A percentile compares a stretch with the other conserved stretches of the same genome.
Evolutionary conservation across 2,113 vertebrate species (phyloP).

Genomic region (Peucedramus taeniatus): DNA sequence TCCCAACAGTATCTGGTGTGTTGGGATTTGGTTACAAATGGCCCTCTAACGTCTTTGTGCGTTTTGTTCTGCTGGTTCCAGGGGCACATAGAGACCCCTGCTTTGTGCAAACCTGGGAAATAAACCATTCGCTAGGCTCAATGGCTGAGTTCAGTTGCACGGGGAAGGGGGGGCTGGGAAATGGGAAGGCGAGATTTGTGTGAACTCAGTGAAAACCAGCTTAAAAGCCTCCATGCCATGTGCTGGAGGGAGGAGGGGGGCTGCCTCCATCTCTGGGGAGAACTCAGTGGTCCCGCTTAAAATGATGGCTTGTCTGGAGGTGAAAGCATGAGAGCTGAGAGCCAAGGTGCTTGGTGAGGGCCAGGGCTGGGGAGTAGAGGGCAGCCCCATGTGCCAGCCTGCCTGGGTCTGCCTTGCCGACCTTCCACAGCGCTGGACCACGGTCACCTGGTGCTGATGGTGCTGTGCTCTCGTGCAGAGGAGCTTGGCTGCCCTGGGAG

Average conservation of each 20-base stretch:
- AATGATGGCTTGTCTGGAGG: not conserved
- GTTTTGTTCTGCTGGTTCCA: slow-evolving; percentile 71
- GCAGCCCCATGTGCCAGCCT: accelerated
- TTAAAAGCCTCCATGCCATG: slow-evolving; percentile 31
- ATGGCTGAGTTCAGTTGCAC: slow-evolving; percentile 37
- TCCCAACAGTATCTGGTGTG: slow-evolving; percentile 72
- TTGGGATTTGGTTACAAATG: slow-evolving; percentile 73
- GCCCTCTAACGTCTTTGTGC: slow-evolving; percentile 66
- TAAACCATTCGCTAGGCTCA: slow-evolving; percentile 55
- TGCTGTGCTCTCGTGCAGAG: accelerated
- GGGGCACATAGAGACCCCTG: slow-evolving; percentile 60
- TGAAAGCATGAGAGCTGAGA: not conserved
- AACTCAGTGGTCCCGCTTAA: not conserved
- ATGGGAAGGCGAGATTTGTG: slow-evolving; percentile 22
- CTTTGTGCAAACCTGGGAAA: slow-evolving; percentile 70
- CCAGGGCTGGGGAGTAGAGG: not conserved
- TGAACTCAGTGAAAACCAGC: slow-evolving; percentile 4
- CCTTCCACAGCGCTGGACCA: accelerated
- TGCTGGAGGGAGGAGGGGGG: slow-evolving; percentile 12
- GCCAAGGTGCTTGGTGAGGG: not conserved
- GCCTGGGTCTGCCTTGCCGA: accelerated
- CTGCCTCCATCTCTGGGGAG: not conserved
- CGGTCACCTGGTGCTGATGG: accelerated
- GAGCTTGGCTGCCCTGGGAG: not conserved
- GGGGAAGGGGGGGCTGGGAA: not conserved